Evolutionary conservation across 2,113 vertebrate species (phyloP).

Genomic region (Phocoena phocoena): DNA sequence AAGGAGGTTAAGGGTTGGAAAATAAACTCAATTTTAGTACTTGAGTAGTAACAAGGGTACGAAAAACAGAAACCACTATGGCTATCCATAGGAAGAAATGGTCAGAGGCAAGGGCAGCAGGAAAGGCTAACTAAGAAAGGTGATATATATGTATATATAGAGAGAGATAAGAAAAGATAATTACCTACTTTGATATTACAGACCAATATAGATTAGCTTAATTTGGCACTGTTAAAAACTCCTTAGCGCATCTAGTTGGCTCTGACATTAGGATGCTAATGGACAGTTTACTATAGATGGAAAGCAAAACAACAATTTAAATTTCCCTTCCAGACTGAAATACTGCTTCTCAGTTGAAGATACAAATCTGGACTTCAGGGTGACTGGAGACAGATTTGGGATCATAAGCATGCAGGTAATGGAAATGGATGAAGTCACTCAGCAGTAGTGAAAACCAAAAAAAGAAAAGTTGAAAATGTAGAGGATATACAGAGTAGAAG

Average conservation of each 20-base stretch:
- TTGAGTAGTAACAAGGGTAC: neutral
- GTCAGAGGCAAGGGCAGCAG: neutral
- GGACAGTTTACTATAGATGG: neutral
- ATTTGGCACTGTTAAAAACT: neutral
- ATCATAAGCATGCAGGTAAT: neutral
- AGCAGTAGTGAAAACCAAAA: neutral
- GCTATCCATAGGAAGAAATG: neutral
- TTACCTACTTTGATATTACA: neutral
- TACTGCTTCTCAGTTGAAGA: slow-evolving; percentile 20
- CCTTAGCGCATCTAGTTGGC: neutral
- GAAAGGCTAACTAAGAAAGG: neutral
- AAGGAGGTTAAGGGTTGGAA: neutral
- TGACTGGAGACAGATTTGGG: neutral
- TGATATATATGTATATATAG: neutral
- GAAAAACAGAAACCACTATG: neutral
- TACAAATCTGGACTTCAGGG: neutral
- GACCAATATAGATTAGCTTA: neutral
- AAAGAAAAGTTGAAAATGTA: neutral
- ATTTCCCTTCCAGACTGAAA: slow-evolving; percentile 34
- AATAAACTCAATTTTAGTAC: neutral
- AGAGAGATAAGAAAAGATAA: neutral
- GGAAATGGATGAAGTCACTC: neutral
- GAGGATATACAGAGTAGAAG: neutral
- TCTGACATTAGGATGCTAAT: neutral
- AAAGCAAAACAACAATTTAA: neutral